These are phyloP conservation scores for Meteorus colon DNA, from an alignment of 2,888 invertebrate genomes.

Conservation along the genomic window DNA sequence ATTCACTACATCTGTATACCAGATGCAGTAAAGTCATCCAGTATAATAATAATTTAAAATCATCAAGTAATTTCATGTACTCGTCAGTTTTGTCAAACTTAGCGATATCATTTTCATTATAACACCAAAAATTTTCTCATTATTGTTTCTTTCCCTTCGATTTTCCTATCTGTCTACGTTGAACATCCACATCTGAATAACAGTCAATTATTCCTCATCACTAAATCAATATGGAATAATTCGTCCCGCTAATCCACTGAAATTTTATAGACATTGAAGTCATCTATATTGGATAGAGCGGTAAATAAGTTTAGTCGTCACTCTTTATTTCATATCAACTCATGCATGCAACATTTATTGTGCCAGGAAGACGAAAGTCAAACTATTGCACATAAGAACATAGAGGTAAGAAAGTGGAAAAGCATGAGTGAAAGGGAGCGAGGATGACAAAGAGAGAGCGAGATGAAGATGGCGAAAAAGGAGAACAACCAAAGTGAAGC, in stretches of 20 bases:
- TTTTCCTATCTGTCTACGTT: no score
- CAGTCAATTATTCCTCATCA: background rate
- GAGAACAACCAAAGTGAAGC: constrained; percentile 19
- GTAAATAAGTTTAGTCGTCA: constrained; percentile 6
- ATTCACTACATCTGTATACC: no score
- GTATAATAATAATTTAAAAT: no score
- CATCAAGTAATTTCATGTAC: no score
- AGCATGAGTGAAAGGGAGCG: background rate
- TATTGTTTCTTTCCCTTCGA: no score
- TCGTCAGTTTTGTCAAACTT: no score
- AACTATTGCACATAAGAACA: constrained; percentile 40
- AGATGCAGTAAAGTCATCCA: no score
- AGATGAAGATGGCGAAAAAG: constrained; percentile 24
- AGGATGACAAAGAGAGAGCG: constrained; percentile 27
- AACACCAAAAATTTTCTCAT: no score
- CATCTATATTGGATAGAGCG: background rate
- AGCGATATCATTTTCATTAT: no score
- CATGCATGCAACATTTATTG: constrained; percentile 62
- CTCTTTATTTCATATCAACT: constrained; percentile 49
- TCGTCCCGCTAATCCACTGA: background rate
- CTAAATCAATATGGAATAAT: background rate
- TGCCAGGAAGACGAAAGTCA: constrained; percentile 47
- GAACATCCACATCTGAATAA: no score
- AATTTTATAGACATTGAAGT: background rate
- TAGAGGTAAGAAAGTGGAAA: background rate